Conservation (phyloP, 2,888 invertebrate species). For the Tanypteryx hageni region DNA sequence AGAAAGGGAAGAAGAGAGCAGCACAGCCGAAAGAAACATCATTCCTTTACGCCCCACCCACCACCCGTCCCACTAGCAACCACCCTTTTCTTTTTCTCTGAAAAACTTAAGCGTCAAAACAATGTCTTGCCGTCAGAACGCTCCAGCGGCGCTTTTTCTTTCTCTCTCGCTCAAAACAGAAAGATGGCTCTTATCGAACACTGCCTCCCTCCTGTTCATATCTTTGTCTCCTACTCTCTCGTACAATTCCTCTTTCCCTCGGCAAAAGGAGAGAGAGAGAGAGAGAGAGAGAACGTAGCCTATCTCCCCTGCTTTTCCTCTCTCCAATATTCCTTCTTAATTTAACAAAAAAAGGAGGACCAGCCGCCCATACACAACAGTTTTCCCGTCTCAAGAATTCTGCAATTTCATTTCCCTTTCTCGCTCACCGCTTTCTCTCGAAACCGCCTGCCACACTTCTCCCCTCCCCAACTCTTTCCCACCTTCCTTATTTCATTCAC, state of each 20-base stretch:
- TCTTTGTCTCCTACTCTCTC: not conserved
- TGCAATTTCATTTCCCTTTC: conserved; percentile 20
- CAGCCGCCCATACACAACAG: not conserved
- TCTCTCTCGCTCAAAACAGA: not conserved
- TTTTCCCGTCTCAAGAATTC: not conserved
- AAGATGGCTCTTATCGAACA: not conserved
- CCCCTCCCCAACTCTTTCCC: not conserved
- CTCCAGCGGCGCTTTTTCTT: not conserved
- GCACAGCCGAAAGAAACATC: conserved; percentile 26
- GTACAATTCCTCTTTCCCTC: not conserved
- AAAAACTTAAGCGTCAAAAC: conserved; percentile 55
- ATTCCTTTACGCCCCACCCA: not conserved
- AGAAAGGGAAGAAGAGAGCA: not conserved
- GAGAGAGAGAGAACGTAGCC: not conserved
- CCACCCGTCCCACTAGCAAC: not conserved
- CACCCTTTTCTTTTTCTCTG: conserved; percentile 3
- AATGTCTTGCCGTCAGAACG: conserved; percentile 30
- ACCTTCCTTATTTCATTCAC: not conserved
- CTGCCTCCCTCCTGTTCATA: not conserved
- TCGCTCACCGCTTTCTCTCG: not conserved
- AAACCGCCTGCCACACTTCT: not conserved
- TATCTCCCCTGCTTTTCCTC: not conserved
- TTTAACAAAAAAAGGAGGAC: conserved; percentile 1
- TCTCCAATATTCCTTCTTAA: conserved; percentile 27
- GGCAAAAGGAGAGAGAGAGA: not conserved